Evolutionary conservation across 2,797 vertebrate genomes (phyloP), one percentile per base, ranked within the genome.

Genomic region (Saguinus oedipus): DNA sequence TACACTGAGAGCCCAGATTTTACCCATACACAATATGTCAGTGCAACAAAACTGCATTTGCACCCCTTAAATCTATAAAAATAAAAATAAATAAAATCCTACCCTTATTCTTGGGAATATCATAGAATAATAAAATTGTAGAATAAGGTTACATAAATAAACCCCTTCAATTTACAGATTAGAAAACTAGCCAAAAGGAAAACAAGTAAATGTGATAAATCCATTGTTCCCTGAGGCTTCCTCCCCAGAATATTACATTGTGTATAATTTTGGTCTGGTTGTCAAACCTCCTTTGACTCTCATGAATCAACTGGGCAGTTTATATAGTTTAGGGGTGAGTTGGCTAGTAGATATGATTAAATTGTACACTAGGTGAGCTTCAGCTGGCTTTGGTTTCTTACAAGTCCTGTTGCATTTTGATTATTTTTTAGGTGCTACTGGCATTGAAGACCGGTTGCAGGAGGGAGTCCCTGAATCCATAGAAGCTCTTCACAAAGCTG

Each of bases 381-480:
- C 7, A 7, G 4, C 64, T 78, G 81, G 17, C 30, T 96, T 68
- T 78, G 33, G n/a, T 76, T 96, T 88, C 44, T 85, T 1, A 74
- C 5, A 57, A 61, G 44, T 3, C 22, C 95, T 55, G 2, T 93
- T 82, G 48, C 5, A 11, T 48, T 55, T 85, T 15, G 48, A 17
- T 81, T 55, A 3, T 74, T 19, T 95, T 94, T 15, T 36, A 99
- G 99, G 99, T 83, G 99, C 99, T 86, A 99, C 99, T 0, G 99
- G 99, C 80, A 99, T 99, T 93, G 99, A 99, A 55, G 99, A 99
- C 98, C 98, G 99, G 36, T 98, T 99, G 36, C 99, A 99, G 97
- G 99, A 99, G 86, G 99, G 99, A 8, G 99, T 99, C 76, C 99
- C 99, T 0, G 99, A 99, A 94, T 99, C 99, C 1, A 99, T 99